Percentiles rank a stretch among this genome's conserved stretches.
These are phyloP conservation scores for Phalera bucephala DNA, from an alignment of 2,888 invertebrate species.

Conservation along the genomic window DNA sequence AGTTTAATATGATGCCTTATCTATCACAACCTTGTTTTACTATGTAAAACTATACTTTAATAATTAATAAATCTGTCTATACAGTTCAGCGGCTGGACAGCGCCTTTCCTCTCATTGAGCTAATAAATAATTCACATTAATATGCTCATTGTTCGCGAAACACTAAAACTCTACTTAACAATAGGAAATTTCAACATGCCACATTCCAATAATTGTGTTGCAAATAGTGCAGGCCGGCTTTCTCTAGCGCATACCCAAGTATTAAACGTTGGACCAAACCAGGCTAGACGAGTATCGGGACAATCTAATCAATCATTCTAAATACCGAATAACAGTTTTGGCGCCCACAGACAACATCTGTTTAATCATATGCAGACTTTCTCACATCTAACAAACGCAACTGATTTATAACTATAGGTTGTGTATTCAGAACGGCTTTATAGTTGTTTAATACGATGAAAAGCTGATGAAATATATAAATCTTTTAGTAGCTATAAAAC, in stretches of 20 bases:
- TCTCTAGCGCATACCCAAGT: slow-evolving; percentile 25
- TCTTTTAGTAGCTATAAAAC: too few species aligned
- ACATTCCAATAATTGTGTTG: slow-evolving; percentile 7
- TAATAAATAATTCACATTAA: too few species aligned
- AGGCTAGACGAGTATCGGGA: slow-evolving; percentile 24
- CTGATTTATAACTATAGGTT: not conserved
- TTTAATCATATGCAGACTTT: slow-evolving; percentile 16
- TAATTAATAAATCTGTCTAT: too few species aligned
- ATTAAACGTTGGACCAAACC: slow-evolving; percentile 20
- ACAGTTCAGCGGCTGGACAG: too few species aligned
- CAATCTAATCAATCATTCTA: slow-evolving; percentile 32
- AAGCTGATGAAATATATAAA: too few species aligned
- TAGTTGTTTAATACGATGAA: too few species aligned
- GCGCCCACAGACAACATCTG: slow-evolving; percentile 29
- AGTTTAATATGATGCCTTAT: too few species aligned
- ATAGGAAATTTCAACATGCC: slow-evolving; percentile 1
- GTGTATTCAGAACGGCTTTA: not conserved
- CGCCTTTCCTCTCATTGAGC: too few species aligned
- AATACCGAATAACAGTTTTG: slow-evolving; percentile 33
- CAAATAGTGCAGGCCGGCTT: slow-evolving; percentile 20
- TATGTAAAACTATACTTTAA: too few species aligned
- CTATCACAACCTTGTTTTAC: too few species aligned
- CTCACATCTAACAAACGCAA: slow-evolving; percentile 7
- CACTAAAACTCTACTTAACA: not conserved
- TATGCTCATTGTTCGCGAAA: not conserved